A percentile compares a stretch with the other conserved stretches of the same genome.
phyloP scores from a whole-genome alignment of 2,888 invertebrate species.

The Tetragnatha montana region DNA sequence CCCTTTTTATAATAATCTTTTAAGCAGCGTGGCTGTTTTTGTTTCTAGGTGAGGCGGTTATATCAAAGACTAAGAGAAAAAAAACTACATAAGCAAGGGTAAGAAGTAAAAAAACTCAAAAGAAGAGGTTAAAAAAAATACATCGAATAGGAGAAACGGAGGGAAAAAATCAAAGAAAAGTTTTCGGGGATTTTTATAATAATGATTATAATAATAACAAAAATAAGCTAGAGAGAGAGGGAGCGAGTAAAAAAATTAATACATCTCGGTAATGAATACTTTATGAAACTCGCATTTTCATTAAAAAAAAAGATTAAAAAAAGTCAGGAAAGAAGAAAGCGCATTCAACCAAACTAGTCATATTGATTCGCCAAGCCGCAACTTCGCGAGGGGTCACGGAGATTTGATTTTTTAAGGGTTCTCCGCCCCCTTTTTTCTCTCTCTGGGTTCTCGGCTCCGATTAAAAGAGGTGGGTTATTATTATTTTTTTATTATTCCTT shows the following conservation, averaged over 20 bases:
- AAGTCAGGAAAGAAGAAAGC: conserved; percentile 22
- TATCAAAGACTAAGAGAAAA: conserved; percentile 42
- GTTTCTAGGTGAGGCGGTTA: conserved; percentile 35
- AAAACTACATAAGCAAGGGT: conserved; percentile 12
- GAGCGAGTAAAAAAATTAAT: conserved; percentile 50
- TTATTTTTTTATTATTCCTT: conserved; percentile 10
- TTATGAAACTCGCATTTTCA: conserved; percentile 62
- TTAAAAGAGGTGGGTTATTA: conserved; percentile 21
- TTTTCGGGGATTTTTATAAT: neutral
- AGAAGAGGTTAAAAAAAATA: conserved; percentile 26
- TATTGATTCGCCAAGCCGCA: conserved; percentile 64
- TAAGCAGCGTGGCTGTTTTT: conserved; percentile 38
- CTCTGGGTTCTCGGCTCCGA: conserved; percentile 55
- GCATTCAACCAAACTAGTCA: conserved; percentile 58
- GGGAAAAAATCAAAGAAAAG: conserved; percentile 39
- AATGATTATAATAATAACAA: conserved; percentile 20
- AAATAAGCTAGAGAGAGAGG: neutral
- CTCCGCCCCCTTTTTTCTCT: conserved; percentile 4
- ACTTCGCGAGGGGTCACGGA: conserved; percentile 63
- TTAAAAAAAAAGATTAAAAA: conserved; percentile 36
- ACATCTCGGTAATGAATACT: conserved; percentile 67
- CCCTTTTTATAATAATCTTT: neutral
- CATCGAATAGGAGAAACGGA: neutral
- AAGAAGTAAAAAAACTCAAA: conserved; percentile 10
- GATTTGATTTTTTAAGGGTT: conserved; percentile 56